These are phyloP conservation scores for Magallana ariakensis DNA, from an alignment of 1,140 invertebrate genomes.

Conservation along the genomic window DNA sequence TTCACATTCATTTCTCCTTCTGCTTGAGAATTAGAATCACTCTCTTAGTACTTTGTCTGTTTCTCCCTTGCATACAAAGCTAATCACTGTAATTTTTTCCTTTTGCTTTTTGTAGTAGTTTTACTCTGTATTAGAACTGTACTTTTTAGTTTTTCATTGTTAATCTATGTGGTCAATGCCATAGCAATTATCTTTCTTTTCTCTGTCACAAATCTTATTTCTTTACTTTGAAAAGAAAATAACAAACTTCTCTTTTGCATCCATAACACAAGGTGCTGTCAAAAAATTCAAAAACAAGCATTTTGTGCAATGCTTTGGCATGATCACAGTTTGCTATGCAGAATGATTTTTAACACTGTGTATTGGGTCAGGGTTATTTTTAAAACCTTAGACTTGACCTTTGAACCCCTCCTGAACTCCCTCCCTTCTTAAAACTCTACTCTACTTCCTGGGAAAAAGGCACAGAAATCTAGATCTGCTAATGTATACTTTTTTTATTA, in stretches of 20 bases:
- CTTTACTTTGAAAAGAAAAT: too few species aligned
- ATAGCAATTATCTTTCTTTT: not conserved
- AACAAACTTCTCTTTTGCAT: too few species aligned
- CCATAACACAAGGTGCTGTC: too few species aligned
- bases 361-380: slow-evolving; percentile 37
- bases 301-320: not conserved
- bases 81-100: not conserved
- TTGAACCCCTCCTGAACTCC: slow-evolving; percentile 3
- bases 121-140: slow-evolving; percentile 22
- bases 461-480: not conserved
- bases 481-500: slow-evolving; percentile 4
- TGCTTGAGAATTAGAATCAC: not conserved
- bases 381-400: slow-evolving; percentile 40
- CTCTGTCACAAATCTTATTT: too few species aligned
- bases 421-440: not conserved
- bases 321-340: slow-evolving; percentile 18
- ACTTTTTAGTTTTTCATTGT: slow-evolving; percentile 11
- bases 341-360: slow-evolving; percentile 37
- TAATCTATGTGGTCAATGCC: slow-evolving; percentile 7
- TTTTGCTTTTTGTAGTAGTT: slow-evolving; percentile 20
- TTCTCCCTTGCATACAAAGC: slow-evolving; percentile 3
- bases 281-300: too few species aligned
- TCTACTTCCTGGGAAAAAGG: slow-evolving; percentile 28
- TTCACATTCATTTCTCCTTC: slow-evolving; percentile 7
- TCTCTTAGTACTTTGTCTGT: not conserved